Evolutionary conservation across 2,797 vertebrate genomes (phyloP), one percentile per base, ranked within the genome.

Genomic region (Enoplosus armatus): DNA sequence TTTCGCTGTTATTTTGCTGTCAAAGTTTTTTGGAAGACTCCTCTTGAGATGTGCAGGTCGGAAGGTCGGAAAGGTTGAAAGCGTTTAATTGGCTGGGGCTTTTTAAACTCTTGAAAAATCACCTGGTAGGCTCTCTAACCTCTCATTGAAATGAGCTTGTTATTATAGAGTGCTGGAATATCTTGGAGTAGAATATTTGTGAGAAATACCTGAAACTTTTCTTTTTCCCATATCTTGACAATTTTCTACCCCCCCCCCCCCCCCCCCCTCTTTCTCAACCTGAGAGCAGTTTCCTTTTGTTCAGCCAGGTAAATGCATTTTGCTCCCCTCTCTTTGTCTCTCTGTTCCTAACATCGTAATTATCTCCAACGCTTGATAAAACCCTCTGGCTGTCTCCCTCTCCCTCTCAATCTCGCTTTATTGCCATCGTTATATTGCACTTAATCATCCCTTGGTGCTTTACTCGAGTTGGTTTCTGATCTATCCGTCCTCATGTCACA

Each of bases 341-440:
- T 81, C 59, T 55, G 20, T 59, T 91, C 55, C 70, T 66, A 58
- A 62, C 70, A 0, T 66, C 77, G 78, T 86, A 90, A 88, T 92
- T 89, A 89, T 86, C 72, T 83, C 69, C 65, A 66, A 59, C 80
- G 83, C 85, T 88, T 84, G 72, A 87, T 86, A 83, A 89, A 86
- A 71, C 78, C 83, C 60, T 35, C 39, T 6, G 72, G 75, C 78
- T 79, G 72, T 62, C 95, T 95, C 84, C 31, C 29, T 55, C 66
- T 48, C 56, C 55, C 55, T 56, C 56, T 87, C 84, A 75, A 66
- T 85, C 86, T 92, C 26, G 4, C 68, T 89, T 85, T 84, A 90
- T 90, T 83, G 73, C 81, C 83, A 54, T 85, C 59, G 29, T 87
- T 83, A 81, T 89, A 90, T 80, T 85, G 61, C 79, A 80, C 82